Evolutionary conservation across 2,888 invertebrate genomes (phyloP).

Genomic region (Amiota mariae): DNA sequence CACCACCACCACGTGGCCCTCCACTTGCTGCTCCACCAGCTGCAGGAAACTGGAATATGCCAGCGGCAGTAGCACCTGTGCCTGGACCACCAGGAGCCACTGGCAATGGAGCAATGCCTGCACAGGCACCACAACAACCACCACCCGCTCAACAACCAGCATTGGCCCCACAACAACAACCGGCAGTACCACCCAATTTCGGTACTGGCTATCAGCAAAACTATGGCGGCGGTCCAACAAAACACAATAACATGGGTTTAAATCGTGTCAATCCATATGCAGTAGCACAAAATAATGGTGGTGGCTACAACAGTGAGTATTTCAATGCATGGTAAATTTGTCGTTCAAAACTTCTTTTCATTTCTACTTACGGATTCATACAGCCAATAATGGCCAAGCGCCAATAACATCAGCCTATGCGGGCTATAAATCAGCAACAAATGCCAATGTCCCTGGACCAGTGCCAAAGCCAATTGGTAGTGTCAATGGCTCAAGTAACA

Average conservation of each 20-base stretch:
- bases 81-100: conserved; percentile 39
- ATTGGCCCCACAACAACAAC: conserved; percentile 40
- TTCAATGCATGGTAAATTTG: not conserved
- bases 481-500: not conserved
- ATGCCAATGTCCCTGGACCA: conserved; percentile 53
- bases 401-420: conserved; percentile 54
- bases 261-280: conserved; percentile 82
- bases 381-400: conserved; percentile 54
- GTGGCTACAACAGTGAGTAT: conserved; percentile 50
- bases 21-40: conserved; percentile 55
- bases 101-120: conserved; percentile 44
- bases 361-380: not conserved
- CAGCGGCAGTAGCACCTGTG: conserved; percentile 50
- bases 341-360: not conserved
- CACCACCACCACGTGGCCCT: conserved; percentile 52
- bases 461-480: conserved; percentile 45
- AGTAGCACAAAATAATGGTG: conserved; percentile 54
- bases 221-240: conserved; percentile 88
- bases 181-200: conserved; percentile 59
- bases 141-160: conserved; percentile 49
- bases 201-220: conserved; percentile 86
- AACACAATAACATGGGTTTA: conserved; percentile 78
- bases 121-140: conserved; percentile 45
- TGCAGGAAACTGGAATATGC: conserved; percentile 56
- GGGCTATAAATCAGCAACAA: conserved; percentile 55